phyloP scores from a whole-genome alignment of 2,797 vertebrate species.

The Choloepus didactylus region DNA sequence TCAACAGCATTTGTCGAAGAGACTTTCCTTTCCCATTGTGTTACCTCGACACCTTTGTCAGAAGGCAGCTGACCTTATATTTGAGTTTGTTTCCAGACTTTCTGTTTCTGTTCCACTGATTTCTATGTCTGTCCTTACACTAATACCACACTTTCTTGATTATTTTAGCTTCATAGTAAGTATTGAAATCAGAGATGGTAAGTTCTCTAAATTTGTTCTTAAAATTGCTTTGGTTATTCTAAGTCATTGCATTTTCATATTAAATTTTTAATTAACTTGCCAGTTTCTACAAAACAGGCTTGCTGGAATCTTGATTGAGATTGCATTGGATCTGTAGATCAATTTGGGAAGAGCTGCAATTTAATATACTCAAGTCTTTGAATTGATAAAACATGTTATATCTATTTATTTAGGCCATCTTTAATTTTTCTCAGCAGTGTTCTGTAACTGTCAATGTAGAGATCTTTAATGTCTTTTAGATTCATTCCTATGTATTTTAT shows the following conservation, averaged over 20 bases:
- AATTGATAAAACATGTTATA: background rate
- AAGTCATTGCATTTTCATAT: conserved; percentile 33
- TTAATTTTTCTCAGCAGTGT: conserved; percentile 28
- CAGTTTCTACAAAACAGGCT: background rate
- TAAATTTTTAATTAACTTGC: background rate
- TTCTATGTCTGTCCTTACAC: background rate
- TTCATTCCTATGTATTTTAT: background rate
- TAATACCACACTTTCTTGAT: background rate
- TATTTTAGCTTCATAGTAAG: background rate
- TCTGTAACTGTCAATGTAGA: conserved; percentile 30
- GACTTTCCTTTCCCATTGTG: background rate
- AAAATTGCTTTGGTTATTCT: conserved; percentile 8
- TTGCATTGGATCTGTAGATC: background rate
- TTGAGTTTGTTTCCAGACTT: background rate
- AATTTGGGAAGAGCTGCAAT: background rate
- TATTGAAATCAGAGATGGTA: background rate
- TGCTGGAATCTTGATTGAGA: conserved; percentile 29
- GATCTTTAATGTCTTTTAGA: conserved; percentile 12
- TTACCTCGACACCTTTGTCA: background rate
- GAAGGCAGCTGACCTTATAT: background rate
- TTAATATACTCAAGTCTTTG: background rate
- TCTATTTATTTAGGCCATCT: conserved; percentile 1
- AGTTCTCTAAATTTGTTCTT: background rate
- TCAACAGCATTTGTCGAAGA: background rate
- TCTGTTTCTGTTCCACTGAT: background rate